A percentile compares a stretch with the other conserved stretches of the same genome.
These are phyloP conservation scores for Eunapius fragilis DNA, from an alignment of 37 sponge, comb jelly and placozoan genomes.

Conservation along the genomic window DNA sequence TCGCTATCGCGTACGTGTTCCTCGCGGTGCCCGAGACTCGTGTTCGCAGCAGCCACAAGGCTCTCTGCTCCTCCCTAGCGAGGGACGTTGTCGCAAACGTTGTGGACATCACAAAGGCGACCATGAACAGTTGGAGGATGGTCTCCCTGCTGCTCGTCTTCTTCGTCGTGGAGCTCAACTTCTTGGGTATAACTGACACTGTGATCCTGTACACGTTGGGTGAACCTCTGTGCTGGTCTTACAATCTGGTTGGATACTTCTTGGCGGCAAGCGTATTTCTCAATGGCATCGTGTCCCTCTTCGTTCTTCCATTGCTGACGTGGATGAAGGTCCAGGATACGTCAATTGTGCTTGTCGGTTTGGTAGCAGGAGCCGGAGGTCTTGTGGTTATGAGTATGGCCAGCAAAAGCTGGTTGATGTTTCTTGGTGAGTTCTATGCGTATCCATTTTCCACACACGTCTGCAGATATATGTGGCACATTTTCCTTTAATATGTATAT, in stretches of 20 bases:
- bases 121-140: conserved; percentile 23
- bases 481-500: too few species aligned
- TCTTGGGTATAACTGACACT: conserved; percentile 69
- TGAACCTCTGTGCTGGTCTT: conserved; percentile 72
- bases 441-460: not conserved
- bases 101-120: conserved; percentile 8
- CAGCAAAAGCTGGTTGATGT: conserved; percentile 75
- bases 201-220: conserved; percentile 66
- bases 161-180: conserved; percentile 76
- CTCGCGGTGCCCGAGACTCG: conserved; percentile 55
- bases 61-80: not conserved
- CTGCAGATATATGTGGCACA: not conserved
- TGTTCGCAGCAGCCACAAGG: not conserved
- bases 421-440: conserved; percentile 48
- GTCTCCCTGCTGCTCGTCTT: conserved; percentile 39
- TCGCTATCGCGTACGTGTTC: conserved; percentile 39
- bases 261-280: conserved; percentile 67
- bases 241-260: conserved; percentile 79
- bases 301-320: conserved; percentile 74
- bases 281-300: conserved; percentile 72
- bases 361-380: conserved; percentile 53
- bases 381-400: conserved; percentile 67
- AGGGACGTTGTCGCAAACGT: conserved; percentile 1
- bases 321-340: conserved; percentile 38
- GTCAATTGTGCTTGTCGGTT: conserved; percentile 55